Evolutionary conservation across 2,888 invertebrate species (phyloP).

Genomic region (Marronus borbonicus): DNA sequence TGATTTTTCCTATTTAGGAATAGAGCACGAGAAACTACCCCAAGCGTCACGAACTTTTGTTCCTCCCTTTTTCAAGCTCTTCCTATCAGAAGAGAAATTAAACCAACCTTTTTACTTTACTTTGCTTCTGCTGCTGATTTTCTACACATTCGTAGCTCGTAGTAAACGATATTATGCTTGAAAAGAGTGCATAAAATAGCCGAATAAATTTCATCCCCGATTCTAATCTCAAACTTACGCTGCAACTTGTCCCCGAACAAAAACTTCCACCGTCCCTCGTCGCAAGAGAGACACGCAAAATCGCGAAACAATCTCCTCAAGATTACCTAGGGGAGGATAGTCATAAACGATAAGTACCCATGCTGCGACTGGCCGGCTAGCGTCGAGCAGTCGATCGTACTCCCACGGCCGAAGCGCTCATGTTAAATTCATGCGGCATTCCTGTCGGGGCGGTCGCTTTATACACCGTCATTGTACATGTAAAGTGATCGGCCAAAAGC

Average conservation of each 20-base stretch:
- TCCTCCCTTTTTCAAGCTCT: no score
- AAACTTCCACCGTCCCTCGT: background rate
- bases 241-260: background rate
- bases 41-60: no score
- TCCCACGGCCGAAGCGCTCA: constrained; percentile 21
- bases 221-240: constrained; percentile 7
- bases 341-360: constrained; percentile 37
- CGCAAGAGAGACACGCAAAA: constrained; percentile 17
- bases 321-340: constrained; percentile 23
- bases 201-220: constrained; percentile 9
- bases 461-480: constrained; percentile 30
- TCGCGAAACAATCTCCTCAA: constrained; percentile 42
- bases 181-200: no score
- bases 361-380: constrained; percentile 16
- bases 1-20: no score
- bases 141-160: no score
- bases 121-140: no score
- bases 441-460: constrained; percentile 15
- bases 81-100: no score
- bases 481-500: constrained; percentile 28
- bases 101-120: no score
- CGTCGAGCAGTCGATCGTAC: constrained; percentile 12
- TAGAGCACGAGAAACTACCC: no score
- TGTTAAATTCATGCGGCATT: constrained; percentile 44
- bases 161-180: no score